phyloP scores from a whole-genome alignment of 2,888 invertebrate genomes.

The Leptinotarsa rubiginosa region DNA sequence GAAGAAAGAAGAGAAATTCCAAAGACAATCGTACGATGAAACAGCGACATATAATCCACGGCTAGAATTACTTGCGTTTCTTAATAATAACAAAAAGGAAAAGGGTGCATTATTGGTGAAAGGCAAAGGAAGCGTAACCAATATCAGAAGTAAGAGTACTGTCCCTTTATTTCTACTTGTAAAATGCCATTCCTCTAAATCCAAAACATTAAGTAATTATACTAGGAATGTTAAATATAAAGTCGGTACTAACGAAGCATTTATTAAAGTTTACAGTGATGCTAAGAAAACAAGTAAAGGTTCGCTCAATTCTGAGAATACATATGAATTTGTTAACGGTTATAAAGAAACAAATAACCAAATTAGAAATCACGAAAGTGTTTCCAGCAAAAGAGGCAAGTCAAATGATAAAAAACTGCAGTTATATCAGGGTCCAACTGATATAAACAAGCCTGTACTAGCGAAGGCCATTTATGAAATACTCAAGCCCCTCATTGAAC shows the following conservation, averaged over 20 bases:
- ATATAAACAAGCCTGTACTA: slow-evolving; percentile 34
- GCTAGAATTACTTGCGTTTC: slow-evolving; percentile 4
- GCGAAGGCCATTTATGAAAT: slow-evolving; percentile 41
- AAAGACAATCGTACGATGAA: slow-evolving; percentile 11
- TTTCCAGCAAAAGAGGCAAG: neutral
- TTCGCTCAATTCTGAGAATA: neutral
- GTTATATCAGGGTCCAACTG: neutral
- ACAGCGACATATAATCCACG: neutral
- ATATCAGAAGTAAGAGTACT: slow-evolving; percentile 9
- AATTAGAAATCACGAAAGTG: neutral
- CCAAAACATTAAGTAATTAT: slow-evolving; percentile 12
- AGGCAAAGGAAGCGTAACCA: neutral
- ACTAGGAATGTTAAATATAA: slow-evolving; percentile 22
- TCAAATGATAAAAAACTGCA: neutral
- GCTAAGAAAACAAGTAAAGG: neutral
- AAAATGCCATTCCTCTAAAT: slow-evolving; percentile 26
- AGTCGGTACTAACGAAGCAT: slow-evolving; percentile 31
- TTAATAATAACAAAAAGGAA: neutral
- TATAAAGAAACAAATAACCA: neutral
- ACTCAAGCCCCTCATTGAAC: slow-evolving; percentile 48
- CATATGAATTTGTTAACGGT: neutral
- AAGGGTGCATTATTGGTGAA: neutral
- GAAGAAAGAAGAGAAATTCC: slow-evolving; percentile 17
- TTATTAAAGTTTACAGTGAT: slow-evolving; percentile 15
- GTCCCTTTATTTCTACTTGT: slow-evolving; percentile 24